Evolutionary conservation across 2,113 vertebrate species (phyloP).

Genomic region (Physeter macrocephalus): DNA sequence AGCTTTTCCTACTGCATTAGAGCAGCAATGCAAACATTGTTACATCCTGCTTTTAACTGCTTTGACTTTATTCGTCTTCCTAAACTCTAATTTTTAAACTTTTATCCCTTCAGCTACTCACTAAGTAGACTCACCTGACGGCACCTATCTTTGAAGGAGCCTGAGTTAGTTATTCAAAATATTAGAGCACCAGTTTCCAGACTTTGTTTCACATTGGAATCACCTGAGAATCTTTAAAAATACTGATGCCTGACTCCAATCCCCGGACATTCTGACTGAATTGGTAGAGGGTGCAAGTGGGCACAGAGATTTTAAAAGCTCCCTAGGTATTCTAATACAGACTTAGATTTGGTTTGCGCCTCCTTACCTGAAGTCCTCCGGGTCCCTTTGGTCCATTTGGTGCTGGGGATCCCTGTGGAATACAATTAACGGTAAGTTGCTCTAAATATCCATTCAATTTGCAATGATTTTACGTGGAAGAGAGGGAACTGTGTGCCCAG

Average conservation of each 20-base stretch:
- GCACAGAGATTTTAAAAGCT: background rate
- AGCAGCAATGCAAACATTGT: background rate
- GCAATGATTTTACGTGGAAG: background rate
- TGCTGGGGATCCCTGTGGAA: constrained; percentile 67
- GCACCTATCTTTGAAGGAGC: background rate
- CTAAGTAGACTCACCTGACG: background rate
- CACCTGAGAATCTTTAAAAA: background rate
- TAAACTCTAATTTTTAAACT: background rate
- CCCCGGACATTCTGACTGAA: background rate
- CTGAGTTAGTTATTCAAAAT: background rate
- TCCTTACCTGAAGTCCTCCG: constrained; percentile 85
- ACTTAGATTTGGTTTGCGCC: background rate
- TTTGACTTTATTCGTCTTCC: background rate
- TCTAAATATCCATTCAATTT: background rate
- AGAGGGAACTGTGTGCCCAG: background rate
- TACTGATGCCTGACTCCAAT: background rate
- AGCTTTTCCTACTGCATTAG: background rate
- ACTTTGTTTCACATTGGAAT: background rate
- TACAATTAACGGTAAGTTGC: constrained; percentile 32
- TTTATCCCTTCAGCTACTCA: background rate
- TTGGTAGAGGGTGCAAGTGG: background rate
- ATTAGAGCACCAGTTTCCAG: background rate
- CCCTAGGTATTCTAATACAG: background rate
- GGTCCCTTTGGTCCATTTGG: constrained; percentile 79
- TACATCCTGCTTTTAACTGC: background rate